phyloP scores from a whole-genome alignment of 2,113 vertebrate genomes.

The Bubo scandiacus region DNA sequence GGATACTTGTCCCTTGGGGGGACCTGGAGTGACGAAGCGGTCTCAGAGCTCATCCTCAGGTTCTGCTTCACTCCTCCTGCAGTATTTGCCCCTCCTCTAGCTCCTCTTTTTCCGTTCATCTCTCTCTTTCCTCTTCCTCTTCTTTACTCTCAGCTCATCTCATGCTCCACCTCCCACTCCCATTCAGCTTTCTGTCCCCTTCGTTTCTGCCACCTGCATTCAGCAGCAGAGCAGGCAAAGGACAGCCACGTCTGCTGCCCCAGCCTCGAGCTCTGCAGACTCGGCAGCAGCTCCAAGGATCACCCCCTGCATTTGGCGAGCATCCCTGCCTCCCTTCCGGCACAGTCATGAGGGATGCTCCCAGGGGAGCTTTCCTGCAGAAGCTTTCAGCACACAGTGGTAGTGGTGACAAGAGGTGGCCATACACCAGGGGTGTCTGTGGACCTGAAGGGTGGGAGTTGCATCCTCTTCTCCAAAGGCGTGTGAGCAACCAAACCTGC shows the following conservation, averaged over 20 bases:
- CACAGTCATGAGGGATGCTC: background rate
- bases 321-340: background rate
- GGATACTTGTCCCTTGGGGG: background rate
- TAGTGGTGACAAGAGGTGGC: background rate
- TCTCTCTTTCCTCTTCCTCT: background rate
- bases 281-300: background rate
- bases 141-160: background rate
- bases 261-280: background rate
- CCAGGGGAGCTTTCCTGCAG: background rate
- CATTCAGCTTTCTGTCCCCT: background rate
- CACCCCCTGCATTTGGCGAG: background rate
- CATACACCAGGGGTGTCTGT: accelerated
- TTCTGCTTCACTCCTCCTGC: background rate
- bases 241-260: background rate
- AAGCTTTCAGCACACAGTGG: background rate
- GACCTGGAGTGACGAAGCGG: background rate
- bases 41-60: background rate
- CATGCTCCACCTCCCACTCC: background rate
- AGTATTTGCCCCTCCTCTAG: background rate
- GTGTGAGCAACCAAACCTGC: background rate
- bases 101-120: background rate
- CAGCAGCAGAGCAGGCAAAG: background rate
- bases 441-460: background rate
- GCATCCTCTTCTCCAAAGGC: background rate
- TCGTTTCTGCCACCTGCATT: background rate